Conservation (phyloP, 2,888 invertebrate genomes). For the Fissipunctia ypsillon region DNA sequence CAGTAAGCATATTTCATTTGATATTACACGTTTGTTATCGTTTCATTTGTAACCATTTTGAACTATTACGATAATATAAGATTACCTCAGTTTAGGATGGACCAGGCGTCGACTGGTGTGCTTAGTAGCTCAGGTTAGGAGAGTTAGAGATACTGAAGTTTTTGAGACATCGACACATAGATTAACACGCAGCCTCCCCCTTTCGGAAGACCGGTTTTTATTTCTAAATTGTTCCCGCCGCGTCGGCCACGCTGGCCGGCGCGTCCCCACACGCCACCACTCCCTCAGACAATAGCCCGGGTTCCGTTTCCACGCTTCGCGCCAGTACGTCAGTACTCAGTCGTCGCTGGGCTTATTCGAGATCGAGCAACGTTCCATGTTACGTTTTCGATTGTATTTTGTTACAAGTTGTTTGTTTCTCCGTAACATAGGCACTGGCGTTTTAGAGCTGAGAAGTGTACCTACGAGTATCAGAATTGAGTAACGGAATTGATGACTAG, state of each 20-base stretch:
- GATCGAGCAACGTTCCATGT: constrained; percentile 87
- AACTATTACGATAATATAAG: constrained; percentile 89
- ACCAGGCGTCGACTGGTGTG: constrained; percentile 90
- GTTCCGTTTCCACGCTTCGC: constrained; percentile 83
- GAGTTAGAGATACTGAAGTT: constrained; percentile 82
- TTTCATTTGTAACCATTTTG: constrained; percentile 89
- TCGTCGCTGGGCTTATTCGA: constrained; percentile 89
- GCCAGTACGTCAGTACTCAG: constrained; percentile 82
- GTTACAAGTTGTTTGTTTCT: constrained; percentile 88
- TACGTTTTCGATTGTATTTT: constrained; percentile 86
- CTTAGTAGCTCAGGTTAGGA: constrained; percentile 86
- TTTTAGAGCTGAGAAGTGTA: constrained; percentile 80
- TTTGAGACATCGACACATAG: constrained; percentile 87
- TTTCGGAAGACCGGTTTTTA: constrained; percentile 78
- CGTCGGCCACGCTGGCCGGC: constrained; percentile 51
- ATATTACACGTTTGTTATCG: constrained; percentile 90
- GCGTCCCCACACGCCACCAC: constrained; percentile 72
- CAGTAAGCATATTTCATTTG: constrained; percentile 90
- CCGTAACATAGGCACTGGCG: constrained; percentile 78
- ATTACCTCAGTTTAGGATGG: constrained; percentile 90
- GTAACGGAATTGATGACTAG: constrained; percentile 80
- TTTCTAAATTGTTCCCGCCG: constrained; percentile 78
- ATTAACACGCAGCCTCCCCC: constrained; percentile 84
- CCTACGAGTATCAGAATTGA: constrained; percentile 76
- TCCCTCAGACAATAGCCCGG: constrained; percentile 86